Conservation (phyloP, 2,797 vertebrate species). For the Mycteria americana region DNA sequence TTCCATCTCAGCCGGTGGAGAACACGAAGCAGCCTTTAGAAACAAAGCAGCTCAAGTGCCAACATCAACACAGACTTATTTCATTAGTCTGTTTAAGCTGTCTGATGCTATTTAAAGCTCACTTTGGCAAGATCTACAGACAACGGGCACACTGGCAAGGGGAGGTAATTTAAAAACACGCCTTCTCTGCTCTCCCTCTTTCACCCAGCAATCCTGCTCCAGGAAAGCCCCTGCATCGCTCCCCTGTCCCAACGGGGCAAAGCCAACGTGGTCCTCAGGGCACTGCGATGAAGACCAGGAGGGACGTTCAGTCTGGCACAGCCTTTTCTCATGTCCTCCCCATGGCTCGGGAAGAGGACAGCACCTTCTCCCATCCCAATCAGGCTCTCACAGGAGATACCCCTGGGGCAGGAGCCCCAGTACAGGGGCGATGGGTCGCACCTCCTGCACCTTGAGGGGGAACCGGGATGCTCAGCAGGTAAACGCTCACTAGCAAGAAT, state of each 20-base stretch:
- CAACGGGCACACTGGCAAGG: accelerated
- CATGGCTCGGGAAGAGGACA: accelerated
- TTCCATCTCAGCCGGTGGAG: background rate
- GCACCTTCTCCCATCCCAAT: background rate
- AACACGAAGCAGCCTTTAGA: background rate
- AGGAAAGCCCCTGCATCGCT: background rate
- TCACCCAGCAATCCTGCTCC: background rate
- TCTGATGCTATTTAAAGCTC: background rate
- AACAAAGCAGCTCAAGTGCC: background rate
- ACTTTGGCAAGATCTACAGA: background rate
- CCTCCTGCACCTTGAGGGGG: background rate
- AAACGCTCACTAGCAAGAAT: background rate
- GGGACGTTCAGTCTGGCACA: background rate
- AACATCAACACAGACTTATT: background rate
- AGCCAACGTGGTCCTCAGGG: accelerated
- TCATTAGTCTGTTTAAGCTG: background rate
- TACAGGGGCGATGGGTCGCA: accelerated
- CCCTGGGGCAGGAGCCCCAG: background rate
- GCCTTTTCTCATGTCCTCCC: accelerated
- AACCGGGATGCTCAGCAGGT: background rate
- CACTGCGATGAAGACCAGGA: background rate
- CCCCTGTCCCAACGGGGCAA: background rate
- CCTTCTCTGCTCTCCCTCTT: background rate
- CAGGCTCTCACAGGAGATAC: accelerated
- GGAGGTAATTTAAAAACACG: background rate